Conservation (phyloP, 53 echinoderm and acorn worm species). For the Mesocentrotus franciscanus region DNA sequence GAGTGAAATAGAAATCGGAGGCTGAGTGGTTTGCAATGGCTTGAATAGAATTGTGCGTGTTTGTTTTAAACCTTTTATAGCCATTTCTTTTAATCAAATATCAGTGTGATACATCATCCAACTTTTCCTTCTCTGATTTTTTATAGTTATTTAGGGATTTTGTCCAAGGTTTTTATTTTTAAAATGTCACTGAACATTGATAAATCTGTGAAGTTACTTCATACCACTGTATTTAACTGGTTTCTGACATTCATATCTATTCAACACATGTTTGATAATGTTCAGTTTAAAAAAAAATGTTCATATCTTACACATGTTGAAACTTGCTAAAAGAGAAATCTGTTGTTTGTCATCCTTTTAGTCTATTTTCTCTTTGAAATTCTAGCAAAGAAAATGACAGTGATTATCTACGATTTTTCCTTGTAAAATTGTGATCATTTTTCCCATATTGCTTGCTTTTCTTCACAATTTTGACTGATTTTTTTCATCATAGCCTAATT, state of each 20-base stretch:
- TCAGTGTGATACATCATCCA: not conserved
- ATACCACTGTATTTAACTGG: not conserved
- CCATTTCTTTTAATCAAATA: constrained; percentile 12
- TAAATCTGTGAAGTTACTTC: not conserved
- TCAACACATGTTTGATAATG: not conserved
- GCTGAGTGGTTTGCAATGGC: not conserved
- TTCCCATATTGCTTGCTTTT: no score
- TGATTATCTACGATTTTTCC: no score
- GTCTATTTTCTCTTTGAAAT: no score
- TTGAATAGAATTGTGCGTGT: not conserved
- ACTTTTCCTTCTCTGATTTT: not conserved
- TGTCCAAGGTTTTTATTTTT: not conserved
- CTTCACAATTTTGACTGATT: no score
- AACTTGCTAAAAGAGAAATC: no score
- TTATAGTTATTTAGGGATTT: not conserved
- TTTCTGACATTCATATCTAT: not conserved
- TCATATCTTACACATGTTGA: no score
- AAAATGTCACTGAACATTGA: not conserved
- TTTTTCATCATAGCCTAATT: no score
- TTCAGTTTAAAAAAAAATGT: no score
- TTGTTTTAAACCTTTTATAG: not conserved
- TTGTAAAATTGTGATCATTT: no score
- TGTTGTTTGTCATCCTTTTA: no score
- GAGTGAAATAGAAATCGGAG: not conserved
- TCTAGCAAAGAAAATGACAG: no score